Percentiles rank a stretch among this genome's conserved stretches.
phyloP scores from a whole-genome alignment of 2,888 invertebrate species.

The Pyralis farinalis region DNA sequence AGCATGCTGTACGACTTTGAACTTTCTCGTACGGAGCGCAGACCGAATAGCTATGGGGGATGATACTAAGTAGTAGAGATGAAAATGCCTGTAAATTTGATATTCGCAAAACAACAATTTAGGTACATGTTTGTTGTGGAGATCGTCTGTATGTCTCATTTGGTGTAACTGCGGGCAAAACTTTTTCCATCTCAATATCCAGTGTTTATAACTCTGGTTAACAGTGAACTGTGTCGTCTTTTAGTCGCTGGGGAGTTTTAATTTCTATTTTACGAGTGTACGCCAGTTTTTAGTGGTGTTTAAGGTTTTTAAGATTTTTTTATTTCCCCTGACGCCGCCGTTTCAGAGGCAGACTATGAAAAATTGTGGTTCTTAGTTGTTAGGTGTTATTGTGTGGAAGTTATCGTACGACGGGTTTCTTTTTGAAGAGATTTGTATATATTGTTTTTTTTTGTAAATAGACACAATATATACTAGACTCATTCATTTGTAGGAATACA shows the following conservation, averaged over 20 bases:
- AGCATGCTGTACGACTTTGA: too few species aligned
- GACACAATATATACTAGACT: too few species aligned
- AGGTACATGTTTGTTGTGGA: background rate
- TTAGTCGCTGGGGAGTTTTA: constrained; percentile 21
- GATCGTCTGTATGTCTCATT: constrained; percentile 2
- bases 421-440: too few species aligned
- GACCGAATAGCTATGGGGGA: too few species aligned
- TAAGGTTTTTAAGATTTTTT: constrained; percentile 12
- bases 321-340: background rate
- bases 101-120: too few species aligned
- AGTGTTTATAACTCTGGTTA: constrained; percentile 30
- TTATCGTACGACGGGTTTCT: too few species aligned
- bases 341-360: background rate
- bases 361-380: background rate
- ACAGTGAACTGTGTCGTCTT: constrained; percentile 24
- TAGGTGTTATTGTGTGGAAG: background rate
- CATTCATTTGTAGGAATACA: too few species aligned
- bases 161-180: constrained; percentile 16
- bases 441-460: too few species aligned
- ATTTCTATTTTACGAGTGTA: constrained; percentile 19
- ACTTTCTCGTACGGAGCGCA: too few species aligned
- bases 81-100: too few species aligned
- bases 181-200: constrained; percentile 38
- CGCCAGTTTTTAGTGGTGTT: constrained; percentile 13
- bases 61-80: too few species aligned